A percentile compares a stretch with the other conserved stretches of the same genome.
phyloP scores from a whole-genome alignment of 2,113 vertebrate genomes.

The Dipodomys merriami region DNA sequence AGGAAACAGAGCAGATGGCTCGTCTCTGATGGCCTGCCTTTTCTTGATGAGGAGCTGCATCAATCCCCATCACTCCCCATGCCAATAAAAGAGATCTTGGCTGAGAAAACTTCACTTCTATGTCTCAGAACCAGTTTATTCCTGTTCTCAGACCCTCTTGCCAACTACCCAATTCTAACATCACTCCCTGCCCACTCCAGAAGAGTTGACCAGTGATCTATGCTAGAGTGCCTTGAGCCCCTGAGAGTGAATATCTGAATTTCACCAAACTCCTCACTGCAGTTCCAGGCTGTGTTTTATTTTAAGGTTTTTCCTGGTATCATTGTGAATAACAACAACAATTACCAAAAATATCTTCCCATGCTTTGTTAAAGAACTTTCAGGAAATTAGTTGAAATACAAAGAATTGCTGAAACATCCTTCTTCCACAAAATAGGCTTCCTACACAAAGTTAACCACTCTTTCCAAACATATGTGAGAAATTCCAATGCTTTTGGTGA shows the following conservation, averaged over 20 bases:
- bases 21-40: conserved; percentile 55
- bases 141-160: conserved; percentile 22
- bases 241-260: accelerated
- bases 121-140: not conserved
- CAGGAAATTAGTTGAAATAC: not conserved
- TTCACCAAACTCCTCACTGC: not conserved
- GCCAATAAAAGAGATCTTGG: conserved; percentile 67
- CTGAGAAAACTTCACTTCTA: not conserved
- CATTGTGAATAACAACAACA: not conserved
- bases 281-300: not conserved
- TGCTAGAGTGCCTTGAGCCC: too few relatives aligned
- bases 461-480: conserved; percentile 19
- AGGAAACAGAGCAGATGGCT: conserved; percentile 71
- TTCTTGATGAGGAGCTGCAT: not conserved
- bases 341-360: not conserved
- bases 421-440: conserved; percentile 34
- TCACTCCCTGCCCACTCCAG: not conserved
- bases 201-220: not conserved
- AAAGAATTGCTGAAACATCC: conserved; percentile 33
- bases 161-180: not conserved
- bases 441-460: not conserved
- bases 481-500: conserved; percentile 13
- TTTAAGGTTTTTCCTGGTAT: not conserved
- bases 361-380: conserved; percentile 24
- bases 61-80: conserved; percentile 19